These are phyloP conservation scores for Saturnia pavonia DNA, from an alignment of 2,888 invertebrate genomes.

Conservation along the genomic window DNA sequence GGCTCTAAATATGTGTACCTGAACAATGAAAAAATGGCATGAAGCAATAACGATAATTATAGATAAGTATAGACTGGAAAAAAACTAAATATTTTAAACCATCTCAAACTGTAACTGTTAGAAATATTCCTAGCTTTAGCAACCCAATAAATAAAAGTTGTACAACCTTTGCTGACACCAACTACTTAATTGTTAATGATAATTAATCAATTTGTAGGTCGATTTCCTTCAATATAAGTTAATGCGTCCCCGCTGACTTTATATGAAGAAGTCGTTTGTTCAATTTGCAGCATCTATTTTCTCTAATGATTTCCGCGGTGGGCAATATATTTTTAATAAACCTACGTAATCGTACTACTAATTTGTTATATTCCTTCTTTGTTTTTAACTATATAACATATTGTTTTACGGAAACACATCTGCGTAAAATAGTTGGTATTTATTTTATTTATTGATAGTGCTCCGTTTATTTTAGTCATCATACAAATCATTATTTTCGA, in stretches of 20 bases:
- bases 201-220: conserved; percentile 16
- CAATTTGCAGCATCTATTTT: conserved; percentile 39
- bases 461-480: not conserved
- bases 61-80: too few relatives aligned
- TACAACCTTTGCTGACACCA: not conserved
- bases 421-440: not conserved
- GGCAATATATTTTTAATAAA: conserved; percentile 14
- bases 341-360: conserved; percentile 5
- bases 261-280: conserved; percentile 41
- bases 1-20: not conserved
- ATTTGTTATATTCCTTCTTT: not conserved
- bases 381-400: not conserved
- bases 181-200: not conserved
- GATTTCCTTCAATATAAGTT: conserved; percentile 39
- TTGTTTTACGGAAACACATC: not conserved
- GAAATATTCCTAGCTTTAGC: not conserved
- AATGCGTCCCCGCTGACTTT: conserved; percentile 53
- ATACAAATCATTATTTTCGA: too few relatives aligned
- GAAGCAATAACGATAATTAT: not conserved
- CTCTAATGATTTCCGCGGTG: conserved; percentile 37
- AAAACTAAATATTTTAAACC: too few relatives aligned
- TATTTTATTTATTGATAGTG: not conserved
- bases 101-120: not conserved
- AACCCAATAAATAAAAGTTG: conserved; percentile 1
- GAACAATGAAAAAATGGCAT: not conserved